Conservation (phyloP, 2,113 vertebrate genomes). For the Etheostoma cragini region DNA sequence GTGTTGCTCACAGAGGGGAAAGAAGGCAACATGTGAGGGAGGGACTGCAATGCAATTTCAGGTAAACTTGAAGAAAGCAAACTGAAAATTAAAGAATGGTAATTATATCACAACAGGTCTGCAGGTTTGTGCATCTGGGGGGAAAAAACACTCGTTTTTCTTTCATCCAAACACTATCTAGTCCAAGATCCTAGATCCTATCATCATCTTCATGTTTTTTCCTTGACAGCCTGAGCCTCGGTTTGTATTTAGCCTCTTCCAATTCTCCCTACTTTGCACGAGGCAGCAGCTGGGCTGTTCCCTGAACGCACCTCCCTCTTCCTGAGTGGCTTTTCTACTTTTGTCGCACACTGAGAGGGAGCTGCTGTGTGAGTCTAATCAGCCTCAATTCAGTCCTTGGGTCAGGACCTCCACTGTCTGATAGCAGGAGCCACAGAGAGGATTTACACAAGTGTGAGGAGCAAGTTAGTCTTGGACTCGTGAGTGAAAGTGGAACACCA, state of each 20-base stretch:
- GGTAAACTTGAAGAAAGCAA: background rate
- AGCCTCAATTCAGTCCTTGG: conserved; percentile 35
- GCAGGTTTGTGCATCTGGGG: background rate
- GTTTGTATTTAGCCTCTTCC: conserved; percentile 19
- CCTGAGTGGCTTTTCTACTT: conserved; percentile 63
- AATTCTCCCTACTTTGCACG: conserved; percentile 25
- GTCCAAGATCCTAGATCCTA: background rate
- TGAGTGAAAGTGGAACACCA: background rate
- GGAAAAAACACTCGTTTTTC: background rate
- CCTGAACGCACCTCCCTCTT: conserved; percentile 77
- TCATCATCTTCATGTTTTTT: background rate
- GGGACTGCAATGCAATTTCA: background rate
- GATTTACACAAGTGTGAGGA: conserved; percentile 5
- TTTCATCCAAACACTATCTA: background rate
- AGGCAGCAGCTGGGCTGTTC: conserved; percentile 65
- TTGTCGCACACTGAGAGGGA: conserved; percentile 21
- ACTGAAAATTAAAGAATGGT: no score
- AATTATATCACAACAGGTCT: no score
- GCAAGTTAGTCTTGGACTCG: background rate
- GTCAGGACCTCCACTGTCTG: conserved; percentile 31
- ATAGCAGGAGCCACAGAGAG: background rate
- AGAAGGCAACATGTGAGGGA: background rate
- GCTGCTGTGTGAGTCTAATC: conserved; percentile 11
- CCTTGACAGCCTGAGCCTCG: conserved; percentile 2
- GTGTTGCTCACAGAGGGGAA: background rate